These are phyloP conservation scores for Ceyx margarethae DNA, from an alignment of 2,113 vertebrate genomes.

Conservation along the genomic window DNA sequence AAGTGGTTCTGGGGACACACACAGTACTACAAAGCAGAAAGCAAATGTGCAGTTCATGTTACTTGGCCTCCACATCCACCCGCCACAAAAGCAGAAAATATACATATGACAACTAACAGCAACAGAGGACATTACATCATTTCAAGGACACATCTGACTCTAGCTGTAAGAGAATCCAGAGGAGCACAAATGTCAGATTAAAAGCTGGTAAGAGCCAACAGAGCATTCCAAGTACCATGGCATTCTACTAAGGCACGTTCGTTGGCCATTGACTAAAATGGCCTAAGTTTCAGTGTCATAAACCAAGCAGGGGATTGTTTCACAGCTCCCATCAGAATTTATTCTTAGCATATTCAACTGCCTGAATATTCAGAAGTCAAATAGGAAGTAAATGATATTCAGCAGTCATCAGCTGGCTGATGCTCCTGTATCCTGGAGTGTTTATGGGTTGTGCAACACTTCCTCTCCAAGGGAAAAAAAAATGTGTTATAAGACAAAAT, in stretches of 20 bases:
- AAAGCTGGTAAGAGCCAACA: neutral
- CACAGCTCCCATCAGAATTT: neutral
- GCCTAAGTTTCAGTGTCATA: neutral
- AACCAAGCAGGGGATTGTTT: slow-evolving; percentile 25
- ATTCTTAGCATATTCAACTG: neutral
- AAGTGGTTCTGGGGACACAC: neutral
- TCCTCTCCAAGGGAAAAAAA: slow-evolving; percentile 14
- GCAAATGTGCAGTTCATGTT: neutral
- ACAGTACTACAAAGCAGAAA: neutral
- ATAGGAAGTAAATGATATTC: slow-evolving; percentile 28
- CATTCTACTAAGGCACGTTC: neutral
- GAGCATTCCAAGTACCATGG: neutral
- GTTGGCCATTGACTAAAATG: neutral
- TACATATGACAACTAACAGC: neutral
- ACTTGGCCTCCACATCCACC: neutral
- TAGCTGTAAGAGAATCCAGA: neutral
- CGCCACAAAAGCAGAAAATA: slow-evolving; percentile 9
- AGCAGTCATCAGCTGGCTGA: slow-evolving; percentile 23
- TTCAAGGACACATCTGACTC: neutral
- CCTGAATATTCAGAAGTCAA: neutral
- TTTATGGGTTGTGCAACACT: neutral
- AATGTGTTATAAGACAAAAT: neutral
- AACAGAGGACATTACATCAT: neutral
- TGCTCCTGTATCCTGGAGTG: neutral
- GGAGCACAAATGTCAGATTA: neutral